Percentiles rank a stretch among this genome's conserved stretches.
These are phyloP conservation scores for Nephrotoma guestfalica DNA, from an alignment of 2,888 invertebrate genomes.

Conservation along the genomic window DNA sequence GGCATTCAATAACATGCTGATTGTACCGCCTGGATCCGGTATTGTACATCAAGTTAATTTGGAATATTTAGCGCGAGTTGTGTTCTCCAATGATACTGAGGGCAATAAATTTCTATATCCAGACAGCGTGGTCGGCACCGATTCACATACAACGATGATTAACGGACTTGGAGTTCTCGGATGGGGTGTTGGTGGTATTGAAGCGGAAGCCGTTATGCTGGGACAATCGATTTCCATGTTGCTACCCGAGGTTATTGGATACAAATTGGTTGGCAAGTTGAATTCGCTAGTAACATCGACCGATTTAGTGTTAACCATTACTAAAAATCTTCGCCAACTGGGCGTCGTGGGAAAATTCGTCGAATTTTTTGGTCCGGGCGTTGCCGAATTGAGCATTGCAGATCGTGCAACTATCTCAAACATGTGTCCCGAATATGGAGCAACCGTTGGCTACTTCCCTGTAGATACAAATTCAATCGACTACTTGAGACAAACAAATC, in stretches of 20 bases:
- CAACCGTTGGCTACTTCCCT: conserved; percentile 91
- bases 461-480: conserved; percentile 66
- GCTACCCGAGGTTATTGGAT: conserved; percentile 90
- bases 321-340: conserved; percentile 82
- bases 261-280: conserved; percentile 68
- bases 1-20: conserved; percentile 89
- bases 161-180: conserved; percentile 93
- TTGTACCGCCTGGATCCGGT: conserved; percentile 95
- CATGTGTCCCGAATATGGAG: conserved; percentile 98
- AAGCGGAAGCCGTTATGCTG: conserved; percentile 98
- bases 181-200: conserved; percentile 94
- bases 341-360: conserved; percentile 99
- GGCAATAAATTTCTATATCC: conserved; percentile 51
- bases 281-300: conserved; percentile 83
- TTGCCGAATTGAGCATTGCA: conserved; percentile 78
- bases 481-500: conserved; percentile 78
- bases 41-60: conserved; percentile 98
- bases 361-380: conserved; percentile 95
- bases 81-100: conserved; percentile 42
- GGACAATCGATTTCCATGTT: conserved; percentile 96
- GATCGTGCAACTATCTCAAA: conserved; percentile 96
- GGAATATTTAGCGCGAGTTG: conserved; percentile 84
- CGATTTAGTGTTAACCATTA: conserved; percentile 92
- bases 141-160: conserved; percentile 99
- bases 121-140: conserved; percentile 91